A percentile compares a stretch with the other conserved stretches of the same genome.
Evolutionary conservation across 2,888 invertebrate species (phyloP).

Genomic region (Alcis repandata): DNA sequence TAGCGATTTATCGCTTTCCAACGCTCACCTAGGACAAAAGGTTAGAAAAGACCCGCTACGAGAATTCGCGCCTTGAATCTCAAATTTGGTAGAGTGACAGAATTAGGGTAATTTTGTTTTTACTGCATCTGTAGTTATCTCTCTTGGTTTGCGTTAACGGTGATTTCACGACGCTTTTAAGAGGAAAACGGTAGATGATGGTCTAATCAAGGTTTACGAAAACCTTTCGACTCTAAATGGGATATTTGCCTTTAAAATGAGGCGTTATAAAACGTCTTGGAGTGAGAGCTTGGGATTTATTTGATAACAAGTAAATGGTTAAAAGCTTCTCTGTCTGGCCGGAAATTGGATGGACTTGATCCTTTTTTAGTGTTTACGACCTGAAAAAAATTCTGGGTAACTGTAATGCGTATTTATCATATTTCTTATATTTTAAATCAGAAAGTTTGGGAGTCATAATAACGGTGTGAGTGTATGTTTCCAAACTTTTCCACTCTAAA

Average conservation of each 20-base stretch:
- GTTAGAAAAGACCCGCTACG: constrained; percentile 4
- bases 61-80: constrained; percentile 37
- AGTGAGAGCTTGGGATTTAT: constrained; percentile 16
- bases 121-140: constrained; percentile 36
- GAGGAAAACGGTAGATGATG: constrained; percentile 25
- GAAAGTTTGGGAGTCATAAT: no score
- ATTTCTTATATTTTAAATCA: no score
- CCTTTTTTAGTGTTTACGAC: not conserved
- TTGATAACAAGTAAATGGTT: constrained; percentile 23
- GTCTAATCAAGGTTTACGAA: constrained; percentile 25
- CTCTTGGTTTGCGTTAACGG: constrained; percentile 21
- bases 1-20: not conserved
- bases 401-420: no score
- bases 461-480: no score
- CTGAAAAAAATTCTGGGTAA: not conserved
- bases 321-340: constrained; percentile 11
- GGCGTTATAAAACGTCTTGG: constrained; percentile 24
- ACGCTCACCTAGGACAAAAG: not conserved
- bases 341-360: constrained; percentile 6
- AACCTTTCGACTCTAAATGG: constrained; percentile 28
- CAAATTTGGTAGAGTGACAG: constrained; percentile 35
- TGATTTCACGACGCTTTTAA: constrained; percentile 22
- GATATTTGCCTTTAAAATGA: constrained; percentile 26
- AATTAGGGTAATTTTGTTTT: constrained; percentile 42
- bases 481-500: no score